A percentile compares a stretch with the other conserved stretches of the same genome.
These are phyloP conservation scores for fruit fly (Drosophila melanogaster) DNA, from an alignment of 1,140 invertebrate genomes.

Conservation along the genomic window Release_6_plus_ISO1_MT NT_033777.3:16450501-16451000, in stretches of 20 bases:
- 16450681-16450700: conserved; percentile 2
- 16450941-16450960: conserved; percentile 27
- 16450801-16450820: conserved; percentile 32
- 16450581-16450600: background rate
- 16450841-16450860: conserved; percentile 30
- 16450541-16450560: background rate
- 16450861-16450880: conserved; percentile 26
- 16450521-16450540: background rate
- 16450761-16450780: conserved; percentile 48
- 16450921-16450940: conserved; percentile 36
- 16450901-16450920: conserved; percentile 29
- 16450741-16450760: conserved; percentile 23
- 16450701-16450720: conserved; percentile 20
- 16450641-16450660: background rate
- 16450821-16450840: conserved; percentile 21
- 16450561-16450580: background rate
- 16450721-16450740: conserved; percentile 43
- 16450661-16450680: background rate
- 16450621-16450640: background rate
- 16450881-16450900: conserved; percentile 44
- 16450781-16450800: conserved; percentile 31
- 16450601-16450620: background rate
- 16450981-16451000: conserved; percentile 32
- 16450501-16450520: background rate
- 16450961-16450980: conserved; percentile 40